These are phyloP conservation scores for Molossus alvarezi DNA, from an alignment of 2,797 vertebrate genomes.

Conservation along the genomic window DNA sequence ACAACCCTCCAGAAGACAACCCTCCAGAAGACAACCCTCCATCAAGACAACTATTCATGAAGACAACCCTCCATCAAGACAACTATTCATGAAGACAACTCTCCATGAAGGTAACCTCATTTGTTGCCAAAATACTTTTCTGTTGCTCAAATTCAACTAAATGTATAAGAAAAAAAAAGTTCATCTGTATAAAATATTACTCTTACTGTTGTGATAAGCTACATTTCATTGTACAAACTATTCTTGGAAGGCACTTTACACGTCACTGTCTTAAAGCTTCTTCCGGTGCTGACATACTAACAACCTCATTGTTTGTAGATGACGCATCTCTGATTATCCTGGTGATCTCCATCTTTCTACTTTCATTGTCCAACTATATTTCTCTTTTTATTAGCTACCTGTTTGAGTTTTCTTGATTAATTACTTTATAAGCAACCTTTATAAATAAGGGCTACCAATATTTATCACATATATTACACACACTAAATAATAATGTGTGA, in stretches of 20 bases:
- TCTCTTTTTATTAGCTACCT: background rate
- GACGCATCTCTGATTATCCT: background rate
- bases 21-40: no score
- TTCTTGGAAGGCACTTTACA: background rate
- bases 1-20: no score
- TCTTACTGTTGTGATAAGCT: background rate
- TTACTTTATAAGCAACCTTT: background rate
- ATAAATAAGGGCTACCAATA: background rate
- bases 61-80: no score
- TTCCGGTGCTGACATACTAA: accelerated
- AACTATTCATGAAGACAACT: no score
- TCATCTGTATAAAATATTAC: background rate
- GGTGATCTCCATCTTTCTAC: no score
- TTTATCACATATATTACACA: background rate
- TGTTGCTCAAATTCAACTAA: background rate
- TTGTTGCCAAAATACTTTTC: background rate
- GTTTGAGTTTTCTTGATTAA: background rate
- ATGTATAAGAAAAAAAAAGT: background rate
- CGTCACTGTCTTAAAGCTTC: accelerated
- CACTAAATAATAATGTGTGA: background rate
- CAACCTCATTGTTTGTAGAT: background rate
- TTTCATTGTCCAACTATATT: background rate
- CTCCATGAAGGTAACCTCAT: background rate
- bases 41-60: no score
- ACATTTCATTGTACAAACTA: background rate